Base-by-base conservation (phyloP, 2,888 invertebrate genomes). In the Polymixis lichenea region DNA sequence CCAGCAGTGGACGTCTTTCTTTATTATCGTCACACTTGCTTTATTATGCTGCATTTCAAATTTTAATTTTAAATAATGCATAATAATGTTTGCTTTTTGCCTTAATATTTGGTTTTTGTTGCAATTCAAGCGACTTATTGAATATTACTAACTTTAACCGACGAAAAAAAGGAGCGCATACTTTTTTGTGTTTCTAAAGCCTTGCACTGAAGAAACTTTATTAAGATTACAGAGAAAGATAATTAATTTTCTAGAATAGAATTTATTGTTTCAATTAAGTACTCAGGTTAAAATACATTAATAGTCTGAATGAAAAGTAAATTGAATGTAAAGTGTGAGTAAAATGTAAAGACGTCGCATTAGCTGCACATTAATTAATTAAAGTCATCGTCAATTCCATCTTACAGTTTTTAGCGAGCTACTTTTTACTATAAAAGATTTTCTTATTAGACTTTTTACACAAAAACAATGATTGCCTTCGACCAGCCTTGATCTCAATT, bases 401-500 rank as follows among this genome's bases (percentile, higher is more conserved):
- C 22, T 15, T 32, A 64, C 11, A 64, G 4, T 32, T 56, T 61
- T 65, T 61, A 55, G 19, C 1, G n/a, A 61, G n/a, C 0, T 7
- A n/a, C 9, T 77, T 77, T 72, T 68, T 51, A 25, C 17, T 19
- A 25, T 32, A 6, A 49, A 28, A 19, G 5, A 62, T 72, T 66
- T 28, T n/a, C n/a, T n/a, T n/a, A n/a, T n/a, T n/a, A n/a, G n/a
- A 43, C 9, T 69, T 65, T 58, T 17, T 13, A 11, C 56, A 58
- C 49, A 82, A 66, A 81, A 82, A 87, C 77, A 74, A 72, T 82
- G 53, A 75, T 71, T 79, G 64, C 83, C 77, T 76, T 76, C 60
- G 71, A 70, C 55, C 38, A 74, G 60, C 88, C 89, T 88, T 88
- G 87, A 86, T 88, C 89, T 87, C 79, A 78, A 87, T 89, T 77